phyloP scores from a whole-genome alignment of 2,888 invertebrate species.

The Drosophila robusta region DNA sequence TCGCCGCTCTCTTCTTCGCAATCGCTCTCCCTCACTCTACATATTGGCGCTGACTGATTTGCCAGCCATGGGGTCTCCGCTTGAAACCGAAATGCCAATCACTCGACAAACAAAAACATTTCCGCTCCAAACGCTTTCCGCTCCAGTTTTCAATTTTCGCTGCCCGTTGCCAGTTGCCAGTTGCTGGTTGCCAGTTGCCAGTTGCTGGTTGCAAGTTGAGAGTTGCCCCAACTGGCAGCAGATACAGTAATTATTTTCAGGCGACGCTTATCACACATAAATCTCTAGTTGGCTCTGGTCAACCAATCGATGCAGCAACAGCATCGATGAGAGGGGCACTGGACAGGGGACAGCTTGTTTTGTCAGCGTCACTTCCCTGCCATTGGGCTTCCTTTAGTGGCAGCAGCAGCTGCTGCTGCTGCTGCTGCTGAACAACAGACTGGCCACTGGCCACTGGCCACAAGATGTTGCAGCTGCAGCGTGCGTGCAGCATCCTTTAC shows the following conservation, averaged over 20 bases:
- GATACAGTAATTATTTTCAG: constrained; percentile 81
- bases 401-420: constrained; percentile 58
- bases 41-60: constrained; percentile 29
- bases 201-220: constrained; percentile 31
- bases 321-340: constrained; percentile 21
- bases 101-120: constrained; percentile 67
- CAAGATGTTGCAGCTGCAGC: constrained; percentile 76
- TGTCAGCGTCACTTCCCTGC: constrained; percentile 76
- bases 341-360: constrained; percentile 61
- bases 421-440: constrained; percentile 29
- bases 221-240: constrained; percentile 59
- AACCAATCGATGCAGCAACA: constrained; percentile 63
- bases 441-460: constrained; percentile 44
- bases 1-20: background rate
- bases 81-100: constrained; percentile 63
- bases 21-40: background rate
- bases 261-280: constrained; percentile 81
- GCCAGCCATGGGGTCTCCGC: constrained; percentile 34
- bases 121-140: constrained; percentile 73
- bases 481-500: constrained; percentile 75
- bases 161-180: constrained; percentile 27
- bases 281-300: constrained; percentile 61
- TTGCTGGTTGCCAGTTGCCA: constrained; percentile 29
- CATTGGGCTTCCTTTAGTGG: constrained; percentile 73
- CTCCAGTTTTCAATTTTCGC: constrained; percentile 77